Percentiles rank a stretch among this genome's conserved stretches.
phyloP scores from a whole-genome alignment of 2,888 invertebrate species.

The Ditula angustiorana region DNA sequence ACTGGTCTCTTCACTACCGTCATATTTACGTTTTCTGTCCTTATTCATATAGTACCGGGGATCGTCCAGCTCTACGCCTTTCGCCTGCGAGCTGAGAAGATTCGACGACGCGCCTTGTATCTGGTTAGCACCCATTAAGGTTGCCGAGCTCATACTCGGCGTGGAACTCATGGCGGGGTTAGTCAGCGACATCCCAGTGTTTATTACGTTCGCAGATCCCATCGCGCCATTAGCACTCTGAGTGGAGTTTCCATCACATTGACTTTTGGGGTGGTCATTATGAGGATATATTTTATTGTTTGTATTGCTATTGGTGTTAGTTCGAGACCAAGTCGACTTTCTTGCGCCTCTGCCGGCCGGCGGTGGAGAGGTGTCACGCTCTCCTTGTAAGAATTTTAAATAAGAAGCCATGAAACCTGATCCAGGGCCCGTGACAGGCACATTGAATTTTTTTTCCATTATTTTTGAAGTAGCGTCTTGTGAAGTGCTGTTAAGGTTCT shows the following conservation, averaged over 20 bases:
- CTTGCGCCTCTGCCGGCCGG: constrained; percentile 88
- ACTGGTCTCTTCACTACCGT: constrained; percentile 88
- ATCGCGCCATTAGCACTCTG: constrained; percentile 78
- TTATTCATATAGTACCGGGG: constrained; percentile 91
- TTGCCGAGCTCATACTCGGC: constrained; percentile 69
- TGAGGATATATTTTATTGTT: constrained; percentile 71
- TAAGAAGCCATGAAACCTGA: constrained; percentile 95
- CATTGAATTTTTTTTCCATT: constrained; percentile 87
- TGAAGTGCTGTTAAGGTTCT: constrained; percentile 77
- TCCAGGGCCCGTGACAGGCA: constrained; percentile 86
- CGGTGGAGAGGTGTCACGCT: constrained; percentile 92
- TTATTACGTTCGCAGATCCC: constrained; percentile 67
- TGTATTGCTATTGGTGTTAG: constrained; percentile 70
- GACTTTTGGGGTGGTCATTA: constrained; percentile 71
- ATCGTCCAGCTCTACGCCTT: constrained; percentile 87
- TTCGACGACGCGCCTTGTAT: constrained; percentile 70
- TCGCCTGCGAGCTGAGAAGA: constrained; percentile 67
- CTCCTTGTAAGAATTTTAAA: constrained; percentile 93
- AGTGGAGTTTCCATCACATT: constrained; percentile 68
- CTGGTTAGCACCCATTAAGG: constrained; percentile 78
- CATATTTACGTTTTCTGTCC: constrained; percentile 89
- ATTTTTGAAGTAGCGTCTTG: constrained; percentile 81
- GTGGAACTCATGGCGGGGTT: constrained; percentile 72
- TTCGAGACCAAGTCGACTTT: constrained; percentile 88
- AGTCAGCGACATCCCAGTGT: constrained; percentile 70